Conservation (phyloP, 2,888 invertebrate genomes). For the Pseudococcus jackbeardsleyi region DNA sequence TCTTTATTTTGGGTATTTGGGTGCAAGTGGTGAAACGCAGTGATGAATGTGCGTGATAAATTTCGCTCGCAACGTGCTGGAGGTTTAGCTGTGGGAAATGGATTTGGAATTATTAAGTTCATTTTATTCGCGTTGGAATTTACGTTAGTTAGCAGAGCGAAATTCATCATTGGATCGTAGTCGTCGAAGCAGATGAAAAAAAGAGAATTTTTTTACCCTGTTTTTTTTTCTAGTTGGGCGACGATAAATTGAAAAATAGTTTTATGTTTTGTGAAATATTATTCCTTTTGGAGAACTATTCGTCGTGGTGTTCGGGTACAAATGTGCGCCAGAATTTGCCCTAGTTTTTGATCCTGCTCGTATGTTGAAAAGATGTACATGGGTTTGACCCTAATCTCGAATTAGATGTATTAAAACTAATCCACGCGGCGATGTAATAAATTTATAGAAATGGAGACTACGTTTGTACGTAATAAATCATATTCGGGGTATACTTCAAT, state of each 20-base stretch:
- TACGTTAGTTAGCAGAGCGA: background rate
- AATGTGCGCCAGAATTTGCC: background rate
- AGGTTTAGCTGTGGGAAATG: conserved; percentile 38
- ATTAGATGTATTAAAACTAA: too few relatives aligned
- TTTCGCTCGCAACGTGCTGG: conserved; percentile 5
- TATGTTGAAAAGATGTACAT: too few relatives aligned
- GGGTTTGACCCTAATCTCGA: too few relatives aligned
- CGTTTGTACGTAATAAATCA: too few relatives aligned
- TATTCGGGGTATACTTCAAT: too few relatives aligned
- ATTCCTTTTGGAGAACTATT: background rate
- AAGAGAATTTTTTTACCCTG: background rate
- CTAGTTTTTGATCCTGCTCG: background rate
- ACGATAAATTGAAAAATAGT: background rate
- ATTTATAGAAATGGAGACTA: too few relatives aligned
- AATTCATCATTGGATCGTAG: conserved; percentile 8
- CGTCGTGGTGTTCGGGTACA: background rate
- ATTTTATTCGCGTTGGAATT: conserved; percentile 39
- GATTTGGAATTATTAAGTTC: conserved; percentile 40
- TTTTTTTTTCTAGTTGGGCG: background rate
- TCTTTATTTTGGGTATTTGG: background rate
- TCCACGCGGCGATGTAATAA: too few relatives aligned
- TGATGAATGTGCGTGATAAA: conserved; percentile 55
- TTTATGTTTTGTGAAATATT: background rate
- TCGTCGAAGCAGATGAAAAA: background rate
- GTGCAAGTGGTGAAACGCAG: conserved; percentile 29